Evolutionary conservation across 2,888 invertebrate species (phyloP).

Genomic region (Tromatobia lineatoria): DNA sequence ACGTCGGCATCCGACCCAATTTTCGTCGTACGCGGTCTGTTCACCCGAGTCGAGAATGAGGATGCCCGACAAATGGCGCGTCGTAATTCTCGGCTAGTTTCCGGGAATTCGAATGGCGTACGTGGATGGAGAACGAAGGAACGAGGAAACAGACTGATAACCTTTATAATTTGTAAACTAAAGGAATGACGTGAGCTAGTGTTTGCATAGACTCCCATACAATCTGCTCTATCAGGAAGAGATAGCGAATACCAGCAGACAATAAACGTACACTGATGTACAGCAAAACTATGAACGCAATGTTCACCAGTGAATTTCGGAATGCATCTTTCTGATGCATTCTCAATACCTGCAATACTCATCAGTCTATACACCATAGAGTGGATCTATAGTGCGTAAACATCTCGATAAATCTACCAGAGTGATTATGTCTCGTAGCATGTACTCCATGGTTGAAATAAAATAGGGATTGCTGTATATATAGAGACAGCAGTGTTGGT

Average conservation of each 20-base stretch:
- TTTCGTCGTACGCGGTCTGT: conserved; percentile 30
- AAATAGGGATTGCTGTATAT: not conserved
- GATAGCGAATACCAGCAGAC: not conserved
- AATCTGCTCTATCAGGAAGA: not conserved
- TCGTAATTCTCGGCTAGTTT: conserved; percentile 75
- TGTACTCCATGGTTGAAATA: conserved; percentile 19
- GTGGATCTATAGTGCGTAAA: not conserved
- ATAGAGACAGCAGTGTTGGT: not conserved
- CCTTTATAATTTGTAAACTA: conserved; percentile 46
- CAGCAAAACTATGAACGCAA: not conserved
- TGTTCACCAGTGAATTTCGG: not conserved
- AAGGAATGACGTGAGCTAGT: conserved; percentile 2
- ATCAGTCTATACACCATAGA: not conserved
- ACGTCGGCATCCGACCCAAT: conserved; percentile 37
- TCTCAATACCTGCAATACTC: not conserved
- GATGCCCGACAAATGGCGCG: conserved; percentile 73
- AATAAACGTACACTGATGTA: not conserved
- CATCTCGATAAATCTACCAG: not conserved
- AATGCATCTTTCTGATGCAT: not conserved
- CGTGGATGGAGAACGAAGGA: conserved; percentile 13
- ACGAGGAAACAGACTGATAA: conserved; percentile 22
- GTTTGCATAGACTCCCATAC: not conserved
- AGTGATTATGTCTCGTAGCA: not conserved
- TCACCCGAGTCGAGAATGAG: conserved; percentile 24
- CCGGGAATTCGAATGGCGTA: conserved; percentile 70